Base-by-base conservation (phyloP, 2,797 vertebrate genomes). In the Paguma larvata region DNA sequence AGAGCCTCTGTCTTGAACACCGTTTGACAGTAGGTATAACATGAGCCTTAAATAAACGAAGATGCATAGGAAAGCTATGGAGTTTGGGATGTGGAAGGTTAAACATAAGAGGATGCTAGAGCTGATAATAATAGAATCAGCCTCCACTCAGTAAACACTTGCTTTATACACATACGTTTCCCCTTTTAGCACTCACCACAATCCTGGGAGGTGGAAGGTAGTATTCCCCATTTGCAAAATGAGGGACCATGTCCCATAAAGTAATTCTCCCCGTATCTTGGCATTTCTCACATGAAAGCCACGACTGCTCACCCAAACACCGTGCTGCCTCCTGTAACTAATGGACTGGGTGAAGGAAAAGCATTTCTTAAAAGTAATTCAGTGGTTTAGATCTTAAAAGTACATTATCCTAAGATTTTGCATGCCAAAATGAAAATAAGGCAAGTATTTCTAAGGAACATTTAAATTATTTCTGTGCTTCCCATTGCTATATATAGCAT, bases 361-460 rank as follows among this genome's bases (percentile, higher is more conserved):
- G 30, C 11, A 79, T 91, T 83, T 85, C 78, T 78, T 88, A 77
- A 70, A 93, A 85, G 80, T 56, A 97, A 89, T 75, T 89, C 90
- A 93, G 75, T 82, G 56, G 53, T 94, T n/a, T 83, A 16, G 73
- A 83, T 46, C 32, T 30, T 65, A 91, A 59, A 70, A 67, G 44
- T 86, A 41, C 25, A 68, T 88, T 68, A 53, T 72, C 46, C 72
- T 85, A 62, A 83, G 62, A 79, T 90, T 95, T 85, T 68, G 10
- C 38, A 78, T 85, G n/a, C 48, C 6, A 25, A 83, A 95, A 96
- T 48, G 46, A 87, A 97, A 91, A 53, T 23, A 12, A 77, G 38
- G 19, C 68, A 59, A 80, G 46, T 56, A 18, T 95, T 79, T 86
- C 78, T 48, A 92, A 95, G 62, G 38, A 15, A 88, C 27, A 85